These are phyloP conservation scores for Biston betularia DNA, from an alignment of 2,888 invertebrate genomes.

Conservation along the genomic window DNA sequence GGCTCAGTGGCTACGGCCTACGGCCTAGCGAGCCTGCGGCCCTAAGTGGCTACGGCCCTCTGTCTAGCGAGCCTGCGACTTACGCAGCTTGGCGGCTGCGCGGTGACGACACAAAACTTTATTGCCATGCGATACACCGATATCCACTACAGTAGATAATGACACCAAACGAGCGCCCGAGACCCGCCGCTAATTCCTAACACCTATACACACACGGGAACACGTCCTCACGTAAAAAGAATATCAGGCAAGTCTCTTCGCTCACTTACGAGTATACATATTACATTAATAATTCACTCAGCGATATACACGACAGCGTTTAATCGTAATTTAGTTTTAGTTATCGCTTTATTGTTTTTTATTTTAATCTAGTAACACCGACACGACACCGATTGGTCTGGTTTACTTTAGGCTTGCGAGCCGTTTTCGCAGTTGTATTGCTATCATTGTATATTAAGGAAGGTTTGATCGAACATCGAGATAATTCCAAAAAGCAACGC, in stretches of 20 bases:
- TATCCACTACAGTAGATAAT: slow-evolving; percentile 53
- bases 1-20: neutral
- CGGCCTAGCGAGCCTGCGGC: slow-evolving; percentile 1
- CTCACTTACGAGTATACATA: slow-evolving; percentile 17
- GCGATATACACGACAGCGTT: slow-evolving; percentile 65
- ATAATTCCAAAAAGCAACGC: slow-evolving; percentile 26
- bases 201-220: slow-evolving; percentile 1
- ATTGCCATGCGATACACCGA: slow-evolving; percentile 72
- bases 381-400: slow-evolving; percentile 83
- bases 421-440: slow-evolving; percentile 67
- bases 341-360: slow-evolving; percentile 58
- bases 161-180: slow-evolving; percentile 40
- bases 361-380: slow-evolving; percentile 74
- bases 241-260: slow-evolving; percentile 44
- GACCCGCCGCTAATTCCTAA: slow-evolving; percentile 26
- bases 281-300: slow-evolving; percentile 48
- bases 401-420: slow-evolving; percentile 65
- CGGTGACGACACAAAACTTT: slow-evolving; percentile 48
- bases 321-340: slow-evolving; percentile 60
- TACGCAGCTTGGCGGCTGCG: neutral
- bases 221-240: slow-evolving; percentile 17
- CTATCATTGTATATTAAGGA: slow-evolving; percentile 58
- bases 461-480: slow-evolving; percentile 36
- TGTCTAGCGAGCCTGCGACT: neutral
- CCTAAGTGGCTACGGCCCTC: neutral